phyloP scores from a whole-genome alignment of 2,888 invertebrate genomes.

The Aspidiotus rigidus region DNA sequence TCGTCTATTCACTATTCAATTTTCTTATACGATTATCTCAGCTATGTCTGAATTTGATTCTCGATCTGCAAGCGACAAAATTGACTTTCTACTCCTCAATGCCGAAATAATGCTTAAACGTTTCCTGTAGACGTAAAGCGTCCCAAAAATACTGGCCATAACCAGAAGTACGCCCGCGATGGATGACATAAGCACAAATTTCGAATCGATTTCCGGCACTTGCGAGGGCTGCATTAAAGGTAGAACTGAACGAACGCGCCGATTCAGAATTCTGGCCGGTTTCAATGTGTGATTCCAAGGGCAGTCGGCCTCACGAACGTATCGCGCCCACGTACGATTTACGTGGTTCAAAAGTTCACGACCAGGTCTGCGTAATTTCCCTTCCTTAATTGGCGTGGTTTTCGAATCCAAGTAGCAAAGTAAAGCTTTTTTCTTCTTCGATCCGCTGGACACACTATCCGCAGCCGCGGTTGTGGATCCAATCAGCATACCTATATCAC shows the following conservation, averaged over 20 bases:
- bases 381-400: conserved; percentile 43
- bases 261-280: conserved; percentile 35
- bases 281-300: conserved; percentile 33
- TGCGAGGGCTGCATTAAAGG: too few relatives aligned
- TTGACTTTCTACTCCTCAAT: too few relatives aligned
- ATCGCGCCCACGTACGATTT: conserved; percentile 63
- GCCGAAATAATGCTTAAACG: too few relatives aligned
- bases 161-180: too few relatives aligned
- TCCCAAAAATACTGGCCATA: too few relatives aligned
- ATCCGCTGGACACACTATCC: conserved; percentile 16
- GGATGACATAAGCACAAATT: too few relatives aligned
- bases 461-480: conserved; percentile 51
- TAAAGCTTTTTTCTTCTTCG: conserved; percentile 55
- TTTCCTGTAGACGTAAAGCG: too few relatives aligned
- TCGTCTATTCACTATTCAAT: too few relatives aligned
- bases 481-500: conserved; percentile 54
- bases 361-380: conserved; percentile 48
- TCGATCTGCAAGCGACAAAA: too few relatives aligned
- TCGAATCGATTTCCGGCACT: too few relatives aligned
- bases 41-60: too few relatives aligned
- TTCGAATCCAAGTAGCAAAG: conserved; percentile 56
- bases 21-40: too few relatives aligned
- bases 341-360: conserved; percentile 50
- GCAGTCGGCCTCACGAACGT: conserved; percentile 41
- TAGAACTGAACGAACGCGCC: conserved; percentile 15